Percentiles rank a stretch among this genome's conserved stretches.
Conservation (phyloP, 2,797 vertebrate genomes). For the Alosa sapidissima region DNA sequence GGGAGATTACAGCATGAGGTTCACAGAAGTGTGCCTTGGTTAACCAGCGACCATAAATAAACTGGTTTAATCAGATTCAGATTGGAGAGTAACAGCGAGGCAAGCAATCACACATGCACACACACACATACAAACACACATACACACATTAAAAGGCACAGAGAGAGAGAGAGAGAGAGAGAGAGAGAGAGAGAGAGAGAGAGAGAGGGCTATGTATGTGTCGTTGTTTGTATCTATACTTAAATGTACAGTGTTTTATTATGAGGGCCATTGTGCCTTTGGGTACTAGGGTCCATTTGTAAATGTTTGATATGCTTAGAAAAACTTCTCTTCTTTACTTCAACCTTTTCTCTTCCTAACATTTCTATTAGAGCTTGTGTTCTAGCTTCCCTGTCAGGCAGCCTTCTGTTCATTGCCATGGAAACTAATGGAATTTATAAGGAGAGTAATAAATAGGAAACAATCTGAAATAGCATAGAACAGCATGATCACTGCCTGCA, state of each 20-base stretch:
- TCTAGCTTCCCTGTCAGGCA: background rate
- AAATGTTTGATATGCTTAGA: background rate
- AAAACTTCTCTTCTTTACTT: background rate
- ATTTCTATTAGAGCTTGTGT: background rate
- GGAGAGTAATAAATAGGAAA: constrained; percentile 8
- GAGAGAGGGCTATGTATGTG: background rate
- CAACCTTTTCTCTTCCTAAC: background rate
- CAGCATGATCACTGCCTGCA: background rate
- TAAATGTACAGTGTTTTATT: background rate
- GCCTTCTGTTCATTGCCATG: constrained; percentile 20
- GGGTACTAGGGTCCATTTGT: background rate
- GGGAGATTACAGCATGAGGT: background rate
- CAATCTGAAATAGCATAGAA: background rate
- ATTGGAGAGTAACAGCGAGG: background rate
- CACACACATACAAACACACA: background rate
- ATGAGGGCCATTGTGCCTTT: background rate
- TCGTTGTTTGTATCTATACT: background rate
- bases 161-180: no score
- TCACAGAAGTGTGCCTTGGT: background rate
- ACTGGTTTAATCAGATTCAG: constrained; percentile 10
- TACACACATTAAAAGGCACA: background rate
- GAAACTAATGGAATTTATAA: constrained; percentile 15
- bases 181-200: background rate
- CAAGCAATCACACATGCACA: background rate
- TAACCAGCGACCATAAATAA: constrained; percentile 16